Base-by-base conservation (phyloP, 1,140 invertebrate genomes). In the Drosophila leontia region DNA sequence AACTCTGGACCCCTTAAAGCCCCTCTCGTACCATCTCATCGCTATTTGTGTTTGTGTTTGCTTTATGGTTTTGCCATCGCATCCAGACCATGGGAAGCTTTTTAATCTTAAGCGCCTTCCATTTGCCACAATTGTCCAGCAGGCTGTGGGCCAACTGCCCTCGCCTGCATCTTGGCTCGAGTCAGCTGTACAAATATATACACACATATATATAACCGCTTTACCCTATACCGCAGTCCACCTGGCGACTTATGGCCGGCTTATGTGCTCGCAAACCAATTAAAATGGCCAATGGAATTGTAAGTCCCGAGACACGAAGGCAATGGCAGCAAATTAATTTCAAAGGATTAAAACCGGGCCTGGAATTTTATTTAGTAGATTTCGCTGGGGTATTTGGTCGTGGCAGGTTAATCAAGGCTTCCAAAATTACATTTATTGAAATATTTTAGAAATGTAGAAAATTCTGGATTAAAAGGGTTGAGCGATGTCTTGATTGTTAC, bases 71-170 rank as follows among this genome's bases (percentile, higher is more conserved):
- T 88, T 65, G 78, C 82, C 84, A 83, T 75, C 67, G 71, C 70
- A 80, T 67, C 71, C 63, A 67, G 84, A 35, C 57, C 67, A 74
- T 69, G 68, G 59, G 69, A 50, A 55, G 80, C 74, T 75, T 87
- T 77, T 87, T 87, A 87, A 87, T 87, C 84, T 87, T 87, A 87
- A 87, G 80, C 84, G 85, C 84, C 87, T 87, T 90, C 87, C 84
- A 81, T 75, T 90, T 88, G 82, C 85, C 84, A 80, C 85, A 84
- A 78, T 80, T 84, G 84, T 81, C 80, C 79, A 80, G 69, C 79
- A 83, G 67, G 65, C 44, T 51, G 50, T 19, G 63, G 26, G 58
- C 12, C 56, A 26, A 57, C 63, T 35, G 50, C 34, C 48, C 50
- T 53, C 39, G 32, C 39, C 71, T 82, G 72, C 59, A 59, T 57